phyloP scores from a whole-genome alignment of 2,888 invertebrate species.

The Mimas tiliae region DNA sequence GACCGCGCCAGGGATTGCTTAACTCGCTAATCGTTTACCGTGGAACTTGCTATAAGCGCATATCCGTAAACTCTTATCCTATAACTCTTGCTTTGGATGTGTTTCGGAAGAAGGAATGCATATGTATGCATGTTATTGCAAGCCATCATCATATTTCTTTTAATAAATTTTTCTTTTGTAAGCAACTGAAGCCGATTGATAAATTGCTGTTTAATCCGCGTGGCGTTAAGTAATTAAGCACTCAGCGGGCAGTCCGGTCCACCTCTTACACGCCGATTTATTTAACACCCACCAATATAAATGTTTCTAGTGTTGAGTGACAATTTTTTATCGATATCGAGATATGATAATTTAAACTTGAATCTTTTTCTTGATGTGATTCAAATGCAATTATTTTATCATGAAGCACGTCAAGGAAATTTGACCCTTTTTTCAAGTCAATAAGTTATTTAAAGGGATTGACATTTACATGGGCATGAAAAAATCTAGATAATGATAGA shows the following conservation, averaged over 20 bases:
- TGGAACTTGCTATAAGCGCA: too few relatives aligned
- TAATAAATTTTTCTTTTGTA: neutral
- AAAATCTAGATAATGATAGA: too few relatives aligned
- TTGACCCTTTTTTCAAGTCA: too few relatives aligned
- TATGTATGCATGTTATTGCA: neutral
- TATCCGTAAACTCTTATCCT: too few relatives aligned
- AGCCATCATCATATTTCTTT: conserved; percentile 6
- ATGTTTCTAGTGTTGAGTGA: conserved; percentile 34
- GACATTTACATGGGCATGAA: too few relatives aligned
- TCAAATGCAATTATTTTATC: neutral
- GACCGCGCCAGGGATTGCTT: too few relatives aligned
- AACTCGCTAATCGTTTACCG: too few relatives aligned
- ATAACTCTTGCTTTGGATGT: too few relatives aligned
- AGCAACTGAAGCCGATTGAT: conserved; percentile 44
- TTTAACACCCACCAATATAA: conserved; percentile 69
- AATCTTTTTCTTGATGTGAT: neutral
- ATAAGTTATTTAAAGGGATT: too few relatives aligned
- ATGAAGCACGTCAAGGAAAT: too few relatives aligned
- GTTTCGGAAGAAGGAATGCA: neutral
- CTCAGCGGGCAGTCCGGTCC: conserved; percentile 72
- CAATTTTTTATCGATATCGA: conserved; percentile 31
- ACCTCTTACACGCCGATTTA: conserved; percentile 79
- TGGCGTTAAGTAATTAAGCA: conserved; percentile 83
- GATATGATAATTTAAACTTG: conserved; percentile 6
- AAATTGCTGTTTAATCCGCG: conserved; percentile 76